These are phyloP conservation scores for Cololabis saira DNA, from an alignment of 2,113 vertebrate species.

Conservation along the genomic window DNA sequence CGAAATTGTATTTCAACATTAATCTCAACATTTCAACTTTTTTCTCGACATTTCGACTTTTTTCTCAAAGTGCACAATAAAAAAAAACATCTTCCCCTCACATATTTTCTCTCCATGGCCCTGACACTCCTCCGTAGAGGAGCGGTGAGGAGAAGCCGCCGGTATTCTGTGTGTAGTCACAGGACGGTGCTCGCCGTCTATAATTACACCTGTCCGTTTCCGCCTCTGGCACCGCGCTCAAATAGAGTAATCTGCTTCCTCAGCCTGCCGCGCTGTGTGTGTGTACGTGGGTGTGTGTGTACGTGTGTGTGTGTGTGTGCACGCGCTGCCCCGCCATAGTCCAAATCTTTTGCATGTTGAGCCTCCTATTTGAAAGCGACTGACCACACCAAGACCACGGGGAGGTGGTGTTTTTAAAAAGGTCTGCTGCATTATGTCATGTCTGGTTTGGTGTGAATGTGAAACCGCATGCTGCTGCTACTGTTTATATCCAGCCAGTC, in stretches of 20 bases:
- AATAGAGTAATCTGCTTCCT: slow-evolving; percentile 70
- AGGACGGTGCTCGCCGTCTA: slow-evolving; percentile 67
- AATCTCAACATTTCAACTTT: too few species aligned
- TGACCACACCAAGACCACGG: slow-evolving; percentile 41
- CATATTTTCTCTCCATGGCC: too few species aligned
- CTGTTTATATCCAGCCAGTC: slow-evolving; percentile 70
- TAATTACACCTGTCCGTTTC: slow-evolving; percentile 80
- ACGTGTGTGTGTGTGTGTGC: slow-evolving; percentile 18
- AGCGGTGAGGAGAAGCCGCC: slow-evolving; percentile 1
- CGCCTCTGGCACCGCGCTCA: slow-evolving; percentile 61
- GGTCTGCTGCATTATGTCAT: slow-evolving; percentile 72
- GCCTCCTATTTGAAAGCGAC: slow-evolving; percentile 69
- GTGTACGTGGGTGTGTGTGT: slow-evolving; percentile 15
- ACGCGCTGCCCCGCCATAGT: slow-evolving; percentile 28
- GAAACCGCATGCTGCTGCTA: slow-evolving; percentile 67
- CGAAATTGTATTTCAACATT: too few species aligned
- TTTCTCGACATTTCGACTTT: too few species aligned
- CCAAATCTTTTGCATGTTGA: slow-evolving; percentile 53
- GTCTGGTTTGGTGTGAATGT: slow-evolving; percentile 70
- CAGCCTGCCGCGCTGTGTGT: slow-evolving; percentile 24
- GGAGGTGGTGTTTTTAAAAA: slow-evolving; percentile 69
- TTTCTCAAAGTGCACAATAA: too few species aligned
- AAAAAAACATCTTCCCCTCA: too few species aligned
- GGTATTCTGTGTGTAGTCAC: slow-evolving; percentile 50
- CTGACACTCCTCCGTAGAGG: too few species aligned